Conservation (phyloP, 2,797 vertebrate species). For the Tapirus indicus region DNA sequence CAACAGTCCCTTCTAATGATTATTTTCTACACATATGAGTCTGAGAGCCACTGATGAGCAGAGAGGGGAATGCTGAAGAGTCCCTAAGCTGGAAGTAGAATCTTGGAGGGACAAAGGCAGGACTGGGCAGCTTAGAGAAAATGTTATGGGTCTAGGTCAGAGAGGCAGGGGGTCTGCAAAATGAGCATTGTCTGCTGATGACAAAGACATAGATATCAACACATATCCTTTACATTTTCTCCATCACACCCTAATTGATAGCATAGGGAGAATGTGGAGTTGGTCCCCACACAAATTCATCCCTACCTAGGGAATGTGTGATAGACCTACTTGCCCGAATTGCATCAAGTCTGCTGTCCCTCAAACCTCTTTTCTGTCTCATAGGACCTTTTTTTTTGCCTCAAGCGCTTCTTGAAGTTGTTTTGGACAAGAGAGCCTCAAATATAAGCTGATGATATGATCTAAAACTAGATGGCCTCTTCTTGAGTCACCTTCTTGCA, state of each 20-base stretch:
- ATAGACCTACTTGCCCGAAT: neutral
- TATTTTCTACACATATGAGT: neutral
- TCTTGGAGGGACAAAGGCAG: conserved; percentile 5
- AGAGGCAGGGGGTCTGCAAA: neutral
- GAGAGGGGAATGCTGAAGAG: neutral
- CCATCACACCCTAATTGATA: neutral
- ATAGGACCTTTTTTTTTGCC: neutral
- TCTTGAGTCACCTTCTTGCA: neutral
- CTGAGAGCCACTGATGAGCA: neutral
- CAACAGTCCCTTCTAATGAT: neutral
- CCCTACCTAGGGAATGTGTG: neutral
- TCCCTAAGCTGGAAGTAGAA: conserved; percentile 18
- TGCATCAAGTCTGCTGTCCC: conserved; percentile 17
- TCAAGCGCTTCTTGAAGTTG: neutral
- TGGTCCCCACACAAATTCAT: conserved; percentile 19
- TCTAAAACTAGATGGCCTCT: neutral
- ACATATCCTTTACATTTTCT: conserved; percentile 8
- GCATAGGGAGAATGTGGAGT: neutral
- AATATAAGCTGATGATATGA: conserved; percentile 28
- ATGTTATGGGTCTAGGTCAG: neutral
- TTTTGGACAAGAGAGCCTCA: conserved; percentile 4
- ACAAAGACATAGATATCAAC: neutral
- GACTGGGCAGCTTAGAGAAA: neutral
- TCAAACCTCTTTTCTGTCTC: conserved; percentile 33
- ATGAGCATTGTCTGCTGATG: neutral